These are phyloP conservation scores for Pseudorhombus dupliciocellatus DNA, from an alignment of 2,113 vertebrate species.

Conservation along the genomic window DNA sequence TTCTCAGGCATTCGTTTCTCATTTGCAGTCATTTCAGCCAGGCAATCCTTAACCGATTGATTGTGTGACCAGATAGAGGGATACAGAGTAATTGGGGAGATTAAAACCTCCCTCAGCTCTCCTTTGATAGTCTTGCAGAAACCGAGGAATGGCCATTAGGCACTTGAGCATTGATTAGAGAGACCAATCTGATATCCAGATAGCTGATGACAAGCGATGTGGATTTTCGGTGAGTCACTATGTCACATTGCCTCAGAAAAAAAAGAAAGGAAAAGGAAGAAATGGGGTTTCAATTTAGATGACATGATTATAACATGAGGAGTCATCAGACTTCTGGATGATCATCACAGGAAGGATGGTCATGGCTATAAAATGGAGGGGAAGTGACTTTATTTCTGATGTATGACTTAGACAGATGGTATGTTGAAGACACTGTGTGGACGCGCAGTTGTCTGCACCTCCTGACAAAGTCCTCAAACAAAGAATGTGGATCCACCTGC, in stretches of 20 bases:
- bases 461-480: constrained; percentile 17
- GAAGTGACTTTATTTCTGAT: constrained; percentile 44
- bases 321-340: constrained; percentile 51
- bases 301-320: constrained; percentile 41
- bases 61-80: constrained; percentile 66
- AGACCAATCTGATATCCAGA: constrained; percentile 65
- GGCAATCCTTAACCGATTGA: constrained; percentile 50
- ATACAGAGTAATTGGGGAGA: constrained; percentile 67
- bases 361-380: constrained; percentile 39
- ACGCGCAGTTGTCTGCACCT: constrained; percentile 12
- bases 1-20: constrained; percentile 67
- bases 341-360: constrained; percentile 51
- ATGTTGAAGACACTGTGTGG: background rate
- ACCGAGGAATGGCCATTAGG: constrained; percentile 66
- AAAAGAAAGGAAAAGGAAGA: background rate
- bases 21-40: constrained; percentile 62
- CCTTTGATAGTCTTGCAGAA: constrained; percentile 63
- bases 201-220: constrained; percentile 57
- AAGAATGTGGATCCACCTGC: background rate
- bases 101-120: constrained; percentile 61
- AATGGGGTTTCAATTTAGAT: constrained; percentile 39
- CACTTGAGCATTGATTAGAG: constrained; percentile 60
- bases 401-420: background rate
- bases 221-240: constrained; percentile 61
- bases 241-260: constrained; percentile 35